Evolutionary conservation across 1,140 invertebrate genomes (phyloP).

Genomic region (Pseudachorutes palmiensis): DNA sequence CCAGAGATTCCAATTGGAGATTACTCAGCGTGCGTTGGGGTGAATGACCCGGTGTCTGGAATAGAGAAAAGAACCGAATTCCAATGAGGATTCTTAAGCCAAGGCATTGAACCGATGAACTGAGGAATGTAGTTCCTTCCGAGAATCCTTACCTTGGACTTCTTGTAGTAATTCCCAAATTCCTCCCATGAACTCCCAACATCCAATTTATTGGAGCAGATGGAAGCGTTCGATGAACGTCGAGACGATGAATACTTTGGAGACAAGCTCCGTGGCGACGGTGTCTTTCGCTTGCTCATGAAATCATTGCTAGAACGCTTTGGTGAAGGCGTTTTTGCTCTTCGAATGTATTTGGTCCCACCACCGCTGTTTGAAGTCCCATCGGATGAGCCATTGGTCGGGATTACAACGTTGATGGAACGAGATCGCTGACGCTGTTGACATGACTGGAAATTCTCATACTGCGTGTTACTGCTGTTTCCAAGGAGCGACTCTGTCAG

Average conservation of each 20-base stretch:
- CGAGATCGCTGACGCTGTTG: conserved; percentile 7
- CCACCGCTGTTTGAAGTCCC: not conserved
- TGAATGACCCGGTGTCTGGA: conserved; percentile 7
- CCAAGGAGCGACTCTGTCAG: conserved; percentile 2
- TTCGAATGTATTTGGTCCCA: not conserved
- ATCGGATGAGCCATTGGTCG: not conserved
- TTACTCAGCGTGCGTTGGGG: conserved; percentile 7
- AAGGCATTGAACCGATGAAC: too few species aligned
- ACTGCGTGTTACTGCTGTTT: not conserved
- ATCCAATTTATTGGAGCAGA: conserved; percentile 5
- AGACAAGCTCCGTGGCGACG: not conserved
- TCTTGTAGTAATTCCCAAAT: conserved; percentile 6
- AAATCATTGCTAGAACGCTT: conserved; percentile 2
- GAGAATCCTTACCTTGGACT: not conserved
- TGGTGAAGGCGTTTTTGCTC: not conserved
- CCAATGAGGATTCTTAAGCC: not conserved
- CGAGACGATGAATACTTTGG: not conserved
- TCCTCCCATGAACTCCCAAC: conserved; percentile 10
- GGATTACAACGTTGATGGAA: not conserved
- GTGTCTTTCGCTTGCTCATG: conserved; percentile 8
- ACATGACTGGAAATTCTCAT: not conserved
- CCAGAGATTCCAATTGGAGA: conserved; percentile 7
- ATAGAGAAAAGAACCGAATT: conserved; percentile 3
- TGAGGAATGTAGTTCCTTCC: not conserved
- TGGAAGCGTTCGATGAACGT: not conserved